Base-by-base conservation (phyloP, 2,888 invertebrate genomes). In the Alcis repandata region DNA sequence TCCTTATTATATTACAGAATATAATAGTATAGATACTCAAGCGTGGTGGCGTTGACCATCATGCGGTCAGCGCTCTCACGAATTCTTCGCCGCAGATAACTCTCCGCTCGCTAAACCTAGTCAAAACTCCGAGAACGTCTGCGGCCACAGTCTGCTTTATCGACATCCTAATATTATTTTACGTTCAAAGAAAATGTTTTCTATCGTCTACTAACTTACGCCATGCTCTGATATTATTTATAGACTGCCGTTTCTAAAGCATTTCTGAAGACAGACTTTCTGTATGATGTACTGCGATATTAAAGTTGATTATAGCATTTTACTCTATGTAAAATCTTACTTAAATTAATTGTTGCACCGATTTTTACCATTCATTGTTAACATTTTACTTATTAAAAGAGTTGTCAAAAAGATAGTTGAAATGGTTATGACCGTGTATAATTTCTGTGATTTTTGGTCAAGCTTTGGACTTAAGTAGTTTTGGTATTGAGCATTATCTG, bases 61-160 rank as follows among this genome's bases (percentile, higher is more conserved):
- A 7, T n/a, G 32, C 56, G 56, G 56, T 20, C 56, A 46, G 45
- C 45, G n/a, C 7, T 33, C 56, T 36, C 33, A 38, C 51, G 19
- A 56, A 45, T 56, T 45, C 33, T 56, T 45, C 17, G 45, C n/a
- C 20, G 33, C 10, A 56, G 33, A 56, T 56, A 32, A 56, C 45
- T 45, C 45, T 32, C 15, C 6, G 19, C 32, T 22, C 54, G 22
- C 6, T 19, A 19, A 56, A 33, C 33, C 56, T 19, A 33, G 33
- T 32, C 56, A 36, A 43, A 56, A 45, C 56, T 45, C 19, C 54
- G 10, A 4, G 32, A 33, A 56, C 19, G 32, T 56, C 20, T 53
- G 0, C 20, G 19, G 32, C 10, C 22, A 2, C 20, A 19, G 32
- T n/a, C 22, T 22, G 40, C 40, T 40, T 41, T 41, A 27, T 53